phyloP scores from a whole-genome alignment of 2,888 invertebrate species.

The Aproaerema taeniolella region DNA sequence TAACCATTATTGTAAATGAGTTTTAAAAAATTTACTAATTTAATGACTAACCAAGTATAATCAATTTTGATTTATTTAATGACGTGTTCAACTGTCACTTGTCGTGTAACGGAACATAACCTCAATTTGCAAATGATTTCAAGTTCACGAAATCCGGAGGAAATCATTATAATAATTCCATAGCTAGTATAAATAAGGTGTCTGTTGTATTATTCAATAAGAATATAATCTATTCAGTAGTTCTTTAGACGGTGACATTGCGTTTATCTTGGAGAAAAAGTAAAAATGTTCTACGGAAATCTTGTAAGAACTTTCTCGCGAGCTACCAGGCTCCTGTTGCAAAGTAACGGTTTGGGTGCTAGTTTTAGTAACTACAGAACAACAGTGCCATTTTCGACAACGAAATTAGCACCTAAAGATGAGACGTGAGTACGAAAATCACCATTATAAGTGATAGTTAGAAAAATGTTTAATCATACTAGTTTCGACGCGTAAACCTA shows the following conservation, averaged over 20 bases:
- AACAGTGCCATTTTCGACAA: slow-evolving; percentile 53
- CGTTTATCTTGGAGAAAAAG: slow-evolving; percentile 14
- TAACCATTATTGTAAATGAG: too few species aligned
- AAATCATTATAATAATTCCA: slow-evolving; percentile 3
- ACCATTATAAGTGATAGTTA: too few species aligned
- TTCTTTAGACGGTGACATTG: slow-evolving; percentile 23
- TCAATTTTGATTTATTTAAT: too few species aligned
- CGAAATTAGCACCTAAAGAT: slow-evolving; percentile 46
- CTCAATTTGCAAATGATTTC: not conserved
- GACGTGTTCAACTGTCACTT: not conserved
- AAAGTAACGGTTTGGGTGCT: slow-evolving; percentile 37
- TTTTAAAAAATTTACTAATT: too few species aligned
- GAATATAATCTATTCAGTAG: not conserved
- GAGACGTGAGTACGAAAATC: slow-evolving; percentile 51
- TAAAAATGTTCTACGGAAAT: slow-evolving; percentile 49
- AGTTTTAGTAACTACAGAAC: slow-evolving; percentile 46
- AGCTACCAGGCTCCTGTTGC: slow-evolving; percentile 38
- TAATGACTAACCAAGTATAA: too few species aligned
- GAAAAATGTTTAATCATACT: too few species aligned
- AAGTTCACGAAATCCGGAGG: not conserved
- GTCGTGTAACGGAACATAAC: not conserved
- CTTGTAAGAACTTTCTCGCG: slow-evolving; percentile 47
- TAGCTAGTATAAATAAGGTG: not conserved
- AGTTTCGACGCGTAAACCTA: too few species aligned
- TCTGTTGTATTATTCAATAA: not conserved